These are phyloP conservation scores for Athalia circularis DNA, from an alignment of 2,888 invertebrate genomes.

Conservation along the genomic window DNA sequence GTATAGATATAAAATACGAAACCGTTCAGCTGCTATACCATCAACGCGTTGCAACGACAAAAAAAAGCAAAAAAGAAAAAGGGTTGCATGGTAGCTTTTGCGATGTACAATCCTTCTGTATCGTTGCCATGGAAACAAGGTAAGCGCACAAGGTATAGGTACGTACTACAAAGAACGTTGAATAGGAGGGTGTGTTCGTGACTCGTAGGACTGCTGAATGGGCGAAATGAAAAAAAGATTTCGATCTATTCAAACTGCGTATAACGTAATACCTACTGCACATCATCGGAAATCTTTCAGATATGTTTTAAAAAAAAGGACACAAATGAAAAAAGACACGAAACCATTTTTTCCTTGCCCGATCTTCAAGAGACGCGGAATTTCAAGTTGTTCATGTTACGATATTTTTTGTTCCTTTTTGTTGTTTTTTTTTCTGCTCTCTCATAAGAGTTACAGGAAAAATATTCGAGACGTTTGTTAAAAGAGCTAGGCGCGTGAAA, in stretches of 20 bases:
- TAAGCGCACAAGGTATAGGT: background rate
- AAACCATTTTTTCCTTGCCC: background rate
- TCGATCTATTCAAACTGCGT: too few relatives aligned
- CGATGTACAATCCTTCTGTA: background rate
- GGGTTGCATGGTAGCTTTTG: too few relatives aligned
- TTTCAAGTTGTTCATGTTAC: too few relatives aligned
- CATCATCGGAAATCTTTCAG: too few relatives aligned
- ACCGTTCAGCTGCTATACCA: slow-evolving; percentile 16
- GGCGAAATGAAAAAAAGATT: too few relatives aligned
- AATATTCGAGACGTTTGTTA: background rate
- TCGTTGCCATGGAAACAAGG: slow-evolving; percentile 1
- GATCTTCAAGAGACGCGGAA: too few relatives aligned
- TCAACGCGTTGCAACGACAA: slow-evolving; percentile 2
- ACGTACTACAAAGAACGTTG: too few relatives aligned
- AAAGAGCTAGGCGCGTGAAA: background rate
- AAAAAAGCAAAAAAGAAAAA: background rate
- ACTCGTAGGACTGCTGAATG: too few relatives aligned
- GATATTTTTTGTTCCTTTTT: too few relatives aligned
- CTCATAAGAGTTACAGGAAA: background rate
- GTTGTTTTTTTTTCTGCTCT: background rate
- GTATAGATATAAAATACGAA: background rate
- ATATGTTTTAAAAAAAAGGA: background rate
- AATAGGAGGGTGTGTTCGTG: too few relatives aligned
- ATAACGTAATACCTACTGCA: too few relatives aligned
- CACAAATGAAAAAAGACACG: background rate